Base-by-base conservation (phyloP, 2,113 vertebrate genomes). In the Trochalopteron elliotii region DNA sequence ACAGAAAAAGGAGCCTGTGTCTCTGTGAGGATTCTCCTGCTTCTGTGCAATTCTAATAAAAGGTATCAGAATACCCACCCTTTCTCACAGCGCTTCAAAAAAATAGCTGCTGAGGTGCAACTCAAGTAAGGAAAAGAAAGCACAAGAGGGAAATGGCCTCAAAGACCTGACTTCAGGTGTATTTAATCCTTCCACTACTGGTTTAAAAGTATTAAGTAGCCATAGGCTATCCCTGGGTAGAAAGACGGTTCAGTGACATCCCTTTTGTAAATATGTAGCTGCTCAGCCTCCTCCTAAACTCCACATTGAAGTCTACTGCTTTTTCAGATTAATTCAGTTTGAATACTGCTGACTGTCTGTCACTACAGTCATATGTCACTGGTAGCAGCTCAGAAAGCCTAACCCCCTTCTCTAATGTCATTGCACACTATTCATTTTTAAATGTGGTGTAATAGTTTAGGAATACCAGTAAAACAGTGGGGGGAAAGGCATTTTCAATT, bases 321-420 rank as follows among this genome's bases (percentile, higher is more conserved):
- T 97, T 98, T 97, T 97, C 97, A 97, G 97, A 97, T 98, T 98
- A 98, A 98, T 98, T 98, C 97, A 97, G 97, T 97, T 97, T 97
- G 97, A 98, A 97, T 98, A 97, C 93, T 42, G 72, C 97, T 97
- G 97, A 96, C 95, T 98, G 97, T 53, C 97, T 98, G 97, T 98
- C 98, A 98, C 95, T 83, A 88, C 88, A 98, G 97, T 97, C 98
- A 95, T 96, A 96, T 97, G 97, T 98, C 98, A 98, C 89, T 71
- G 79, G 96, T 96, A 96, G 97, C 97, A 97, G 95, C 96, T 97
- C 96, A 96, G 92, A 97, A 97, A 98, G 94, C 92, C 97, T 97
- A 98, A 98, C 97, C 96, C 79, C 83, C 65, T 97, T 97, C 96
- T 97, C 94, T 97, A 98, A 98, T 97, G 97, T 96, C 97, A 96